Conservation (phyloP, 1,140 invertebrate species). For the Ditylenchus dipsaci region DNA sequence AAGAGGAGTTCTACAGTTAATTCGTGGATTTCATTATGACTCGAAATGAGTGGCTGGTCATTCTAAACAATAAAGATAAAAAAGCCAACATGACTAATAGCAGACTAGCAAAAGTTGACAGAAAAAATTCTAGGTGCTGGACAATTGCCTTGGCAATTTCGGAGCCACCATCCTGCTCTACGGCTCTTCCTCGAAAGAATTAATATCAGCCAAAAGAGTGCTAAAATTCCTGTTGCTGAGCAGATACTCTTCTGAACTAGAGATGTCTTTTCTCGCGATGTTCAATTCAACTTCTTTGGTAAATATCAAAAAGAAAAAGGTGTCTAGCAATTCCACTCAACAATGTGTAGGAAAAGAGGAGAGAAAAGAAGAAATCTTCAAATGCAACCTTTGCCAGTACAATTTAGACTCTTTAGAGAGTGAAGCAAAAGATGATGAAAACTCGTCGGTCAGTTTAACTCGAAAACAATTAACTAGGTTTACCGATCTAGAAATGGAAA, state of each 20-base stretch:
- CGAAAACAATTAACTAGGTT: too few species aligned
- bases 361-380: neutral
- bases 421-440: neutral
- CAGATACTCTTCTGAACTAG: conserved; percentile 36
- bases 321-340: conserved; percentile 1
- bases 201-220: conserved; percentile 63
- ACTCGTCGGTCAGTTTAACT: neutral
- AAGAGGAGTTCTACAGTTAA: too few species aligned
- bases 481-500: too few species aligned
- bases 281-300: conserved; percentile 32
- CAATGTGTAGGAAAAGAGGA: neutral
- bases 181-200: conserved; percentile 72
- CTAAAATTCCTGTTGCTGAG: conserved; percentile 41
- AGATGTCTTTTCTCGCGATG: conserved; percentile 43
- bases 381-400: conserved; percentile 32
- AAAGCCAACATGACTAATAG: too few species aligned
- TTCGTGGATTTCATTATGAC: too few species aligned
- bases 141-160: neutral
- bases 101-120: too few species aligned
- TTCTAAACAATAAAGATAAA: too few species aligned
- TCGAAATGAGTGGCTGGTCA: too few species aligned
- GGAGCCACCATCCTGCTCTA: conserved; percentile 73
- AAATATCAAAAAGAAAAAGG: neutral
- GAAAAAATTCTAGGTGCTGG: neutral
- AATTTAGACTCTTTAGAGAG: conserved; percentile 34